A percentile compares a stretch with the other conserved stretches of the same genome.
These are phyloP conservation scores for Drosophila miranda DNA, from an alignment of 1,140 invertebrate species.

Conservation along the genomic window DNA sequence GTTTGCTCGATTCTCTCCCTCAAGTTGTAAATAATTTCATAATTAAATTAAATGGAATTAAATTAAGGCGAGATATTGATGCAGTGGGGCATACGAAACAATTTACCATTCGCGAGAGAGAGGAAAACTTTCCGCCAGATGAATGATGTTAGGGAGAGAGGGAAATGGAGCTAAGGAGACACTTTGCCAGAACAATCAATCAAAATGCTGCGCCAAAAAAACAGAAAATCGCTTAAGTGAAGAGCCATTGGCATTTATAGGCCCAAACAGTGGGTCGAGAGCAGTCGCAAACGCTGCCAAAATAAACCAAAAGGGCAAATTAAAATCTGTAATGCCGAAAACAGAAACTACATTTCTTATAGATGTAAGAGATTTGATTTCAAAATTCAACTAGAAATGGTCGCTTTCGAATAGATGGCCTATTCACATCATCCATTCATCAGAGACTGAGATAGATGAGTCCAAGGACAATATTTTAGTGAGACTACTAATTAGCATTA, in stretches of 20 bases:
- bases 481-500: no score
- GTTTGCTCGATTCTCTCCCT: constrained; percentile 1
- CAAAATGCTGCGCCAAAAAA: constrained; percentile 36
- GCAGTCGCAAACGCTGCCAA: not conserved
- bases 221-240: constrained; percentile 41
- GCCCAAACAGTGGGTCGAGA: constrained; percentile 10
- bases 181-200: constrained; percentile 59
- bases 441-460: no score
- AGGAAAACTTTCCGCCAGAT: constrained; percentile 37
- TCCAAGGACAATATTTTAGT: no score
- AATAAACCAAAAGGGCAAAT: no score
- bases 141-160: constrained; percentile 17
- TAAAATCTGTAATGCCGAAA: no score
- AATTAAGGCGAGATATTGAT: constrained; percentile 29
- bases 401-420: no score
- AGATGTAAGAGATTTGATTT: no score
- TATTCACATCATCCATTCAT: no score
- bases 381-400: no score
- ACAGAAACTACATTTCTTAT: no score
- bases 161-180: constrained; percentile 19
- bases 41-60: constrained; percentile 63
- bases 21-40: constrained; percentile 57
- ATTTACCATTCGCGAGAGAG: constrained; percentile 23
- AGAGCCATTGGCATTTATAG: constrained; percentile 38
- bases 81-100: constrained; percentile 27